phyloP scores from a whole-genome alignment of 1,140 invertebrate genomes.

The Diorhabda carinulata region DNA sequence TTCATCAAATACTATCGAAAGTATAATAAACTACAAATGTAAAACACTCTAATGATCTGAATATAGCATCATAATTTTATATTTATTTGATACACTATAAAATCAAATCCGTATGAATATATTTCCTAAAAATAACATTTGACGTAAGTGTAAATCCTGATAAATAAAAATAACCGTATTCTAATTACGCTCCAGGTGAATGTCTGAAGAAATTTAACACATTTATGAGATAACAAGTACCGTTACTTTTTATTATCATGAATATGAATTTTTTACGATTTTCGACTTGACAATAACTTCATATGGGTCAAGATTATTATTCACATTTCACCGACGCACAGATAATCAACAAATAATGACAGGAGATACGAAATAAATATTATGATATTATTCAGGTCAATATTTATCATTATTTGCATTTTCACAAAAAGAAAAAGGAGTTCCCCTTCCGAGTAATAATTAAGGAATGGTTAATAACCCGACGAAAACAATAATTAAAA shows the following conservation, averaged over 20 bases:
- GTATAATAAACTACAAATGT: no score
- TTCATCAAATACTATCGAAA: no score
- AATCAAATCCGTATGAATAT: no score
- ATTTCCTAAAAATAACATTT: not conserved
- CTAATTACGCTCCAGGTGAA: not conserved
- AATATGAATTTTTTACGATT: slow-evolving; percentile 1
- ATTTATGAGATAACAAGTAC: not conserved
- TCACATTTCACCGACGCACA: not conserved
- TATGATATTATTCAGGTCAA: no score
- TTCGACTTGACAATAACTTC: not conserved
- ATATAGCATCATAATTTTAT: no score
- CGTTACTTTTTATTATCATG: not conserved
- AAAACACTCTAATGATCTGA: no score
- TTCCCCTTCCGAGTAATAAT: no score
- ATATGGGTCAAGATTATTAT: slow-evolving; percentile 2
- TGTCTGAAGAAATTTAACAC: slow-evolving; percentile 1
- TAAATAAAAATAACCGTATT: not conserved
- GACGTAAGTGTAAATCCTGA: not conserved
- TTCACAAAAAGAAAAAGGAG: no score
- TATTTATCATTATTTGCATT: no score
- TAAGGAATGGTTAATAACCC: no score
- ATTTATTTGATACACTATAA: no score
- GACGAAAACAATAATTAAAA: no score
- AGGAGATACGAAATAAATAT: not conserved
- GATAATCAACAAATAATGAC: not conserved